Evolutionary conservation across 2,113 vertebrate genomes (phyloP).

Genomic region (Amphiprion percula): DNA sequence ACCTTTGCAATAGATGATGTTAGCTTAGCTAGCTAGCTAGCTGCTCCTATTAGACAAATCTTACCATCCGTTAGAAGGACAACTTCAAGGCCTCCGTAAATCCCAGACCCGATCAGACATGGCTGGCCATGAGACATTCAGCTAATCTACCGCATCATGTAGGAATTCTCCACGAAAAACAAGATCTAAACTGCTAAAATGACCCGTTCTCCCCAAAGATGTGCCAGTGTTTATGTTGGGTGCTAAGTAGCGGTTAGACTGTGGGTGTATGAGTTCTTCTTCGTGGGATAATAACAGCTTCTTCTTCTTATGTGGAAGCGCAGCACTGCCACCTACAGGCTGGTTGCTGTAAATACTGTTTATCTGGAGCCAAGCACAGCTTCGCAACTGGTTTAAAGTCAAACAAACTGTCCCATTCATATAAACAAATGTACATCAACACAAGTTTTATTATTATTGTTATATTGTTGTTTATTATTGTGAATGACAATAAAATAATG

Average conservation of each 20-base stretch:
- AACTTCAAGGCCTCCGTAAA: slow-evolving; percentile 63
- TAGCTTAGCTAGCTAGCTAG: slow-evolving; percentile 58
- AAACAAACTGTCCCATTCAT: no score
- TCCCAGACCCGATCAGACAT: slow-evolving; percentile 44
- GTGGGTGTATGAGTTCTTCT: slow-evolving; percentile 34
- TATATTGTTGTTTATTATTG: no score
- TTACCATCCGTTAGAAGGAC: slow-evolving; percentile 68
- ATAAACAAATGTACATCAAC: no score
- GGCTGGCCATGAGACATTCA: not conserved
- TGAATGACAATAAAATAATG: no score
- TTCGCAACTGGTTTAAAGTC: not conserved
- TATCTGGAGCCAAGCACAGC: not conserved
- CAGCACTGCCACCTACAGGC: slow-evolving; percentile 42
- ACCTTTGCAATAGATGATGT: not conserved
- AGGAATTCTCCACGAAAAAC: not conserved
- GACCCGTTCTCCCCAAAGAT: not conserved
- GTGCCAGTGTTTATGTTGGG: slow-evolving; percentile 70
- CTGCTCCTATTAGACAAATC: slow-evolving; percentile 12
- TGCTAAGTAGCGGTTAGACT: slow-evolving; percentile 44
- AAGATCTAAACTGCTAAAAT: not conserved
- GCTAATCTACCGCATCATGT: slow-evolving; percentile 6
- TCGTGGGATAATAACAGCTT: not conserved
- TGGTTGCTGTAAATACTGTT: not conserved
- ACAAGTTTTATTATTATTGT: no score
- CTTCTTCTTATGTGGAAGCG: fast-evolving